A percentile compares a stretch with the other conserved stretches of the same genome.
These are phyloP conservation scores for Eriocheir sinensis DNA, from an alignment of 1,140 invertebrate species.

Conservation along the genomic window DNA sequence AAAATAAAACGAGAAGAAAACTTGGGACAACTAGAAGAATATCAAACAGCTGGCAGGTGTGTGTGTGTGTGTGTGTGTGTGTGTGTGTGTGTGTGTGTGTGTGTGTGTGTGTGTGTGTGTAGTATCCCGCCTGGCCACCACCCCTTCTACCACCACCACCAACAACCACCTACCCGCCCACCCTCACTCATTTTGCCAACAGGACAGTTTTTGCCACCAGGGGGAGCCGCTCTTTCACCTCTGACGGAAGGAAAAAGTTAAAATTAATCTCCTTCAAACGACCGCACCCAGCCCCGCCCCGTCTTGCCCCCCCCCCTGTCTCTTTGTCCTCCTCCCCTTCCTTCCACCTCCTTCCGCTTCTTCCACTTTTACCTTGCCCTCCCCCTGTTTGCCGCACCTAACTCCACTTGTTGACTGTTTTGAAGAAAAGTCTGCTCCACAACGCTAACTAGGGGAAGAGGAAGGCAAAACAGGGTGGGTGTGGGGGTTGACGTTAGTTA, in stretches of 20 bases:
- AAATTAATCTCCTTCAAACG: conserved; percentile 25
- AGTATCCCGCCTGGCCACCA: neutral
- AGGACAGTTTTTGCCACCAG: neutral
- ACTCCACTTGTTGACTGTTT: conserved; percentile 16
- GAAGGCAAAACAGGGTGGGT: too few relatives aligned
- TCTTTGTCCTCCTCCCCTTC: too few relatives aligned
- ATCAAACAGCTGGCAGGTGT: neutral
- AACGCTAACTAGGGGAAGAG: too few relatives aligned
- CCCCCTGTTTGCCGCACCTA: neutral
- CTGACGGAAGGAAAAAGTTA: conserved; percentile 7
- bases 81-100: conserved; percentile 51
- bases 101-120: conserved; percentile 27
- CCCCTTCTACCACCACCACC: too few relatives aligned
- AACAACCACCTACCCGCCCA: too few relatives aligned
- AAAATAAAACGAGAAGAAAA: neutral
- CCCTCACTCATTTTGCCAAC: conserved; percentile 23
- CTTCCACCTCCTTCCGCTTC: too few relatives aligned
- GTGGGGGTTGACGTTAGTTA: too few relatives aligned
- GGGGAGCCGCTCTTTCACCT: conserved; percentile 7
- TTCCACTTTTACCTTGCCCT: too few relatives aligned
- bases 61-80: conserved; percentile 38
- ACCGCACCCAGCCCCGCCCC: neutral
- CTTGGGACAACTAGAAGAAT: neutral
- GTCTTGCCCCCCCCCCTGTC: too few relatives aligned
- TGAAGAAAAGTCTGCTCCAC: neutral